These are phyloP conservation scores for Cossypha polioptera DNA, from an alignment of 2,797 vertebrate species.

Conservation along the genomic window DNA sequence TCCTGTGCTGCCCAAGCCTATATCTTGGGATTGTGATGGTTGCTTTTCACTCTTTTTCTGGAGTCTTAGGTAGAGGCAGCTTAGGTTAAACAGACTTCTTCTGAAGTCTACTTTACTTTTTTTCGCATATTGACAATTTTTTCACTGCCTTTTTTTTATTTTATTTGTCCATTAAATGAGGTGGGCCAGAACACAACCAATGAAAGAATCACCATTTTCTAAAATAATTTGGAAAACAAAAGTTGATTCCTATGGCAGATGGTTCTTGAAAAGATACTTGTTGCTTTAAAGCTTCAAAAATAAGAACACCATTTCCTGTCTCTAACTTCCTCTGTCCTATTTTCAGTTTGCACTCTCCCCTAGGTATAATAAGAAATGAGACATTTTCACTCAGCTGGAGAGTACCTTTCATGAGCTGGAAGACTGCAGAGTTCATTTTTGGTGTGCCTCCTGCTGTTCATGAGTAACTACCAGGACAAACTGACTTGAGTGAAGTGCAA, in stretches of 20 bases:
- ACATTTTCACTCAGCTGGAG: constrained; percentile 59
- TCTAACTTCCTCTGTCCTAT: constrained; percentile 37
- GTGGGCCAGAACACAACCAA: background rate
- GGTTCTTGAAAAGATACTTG: background rate
- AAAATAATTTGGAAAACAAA: background rate
- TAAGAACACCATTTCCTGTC: background rate
- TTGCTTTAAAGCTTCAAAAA: constrained; percentile 22
- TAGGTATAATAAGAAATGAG: constrained; percentile 39
- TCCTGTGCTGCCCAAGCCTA: background rate
- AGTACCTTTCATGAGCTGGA: constrained; percentile 36
- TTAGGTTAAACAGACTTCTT: background rate
- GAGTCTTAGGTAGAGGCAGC: background rate
- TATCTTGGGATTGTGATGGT: background rate
- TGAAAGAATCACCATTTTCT: background rate
- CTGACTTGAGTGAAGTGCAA: constrained; percentile 15
- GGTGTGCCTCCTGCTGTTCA: constrained; percentile 14
- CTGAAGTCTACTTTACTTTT: background rate
- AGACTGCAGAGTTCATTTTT: constrained; percentile 51
- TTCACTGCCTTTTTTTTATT: background rate
- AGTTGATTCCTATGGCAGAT: background rate
- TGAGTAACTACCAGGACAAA: constrained; percentile 49
- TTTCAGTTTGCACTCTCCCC: constrained; percentile 31
- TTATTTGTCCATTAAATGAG: background rate
- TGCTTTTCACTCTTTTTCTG: background rate
- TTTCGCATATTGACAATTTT: background rate